Evolutionary conservation across 1,140 invertebrate genomes (phyloP).

Genomic region (Philopotamus ludificatus): DNA sequence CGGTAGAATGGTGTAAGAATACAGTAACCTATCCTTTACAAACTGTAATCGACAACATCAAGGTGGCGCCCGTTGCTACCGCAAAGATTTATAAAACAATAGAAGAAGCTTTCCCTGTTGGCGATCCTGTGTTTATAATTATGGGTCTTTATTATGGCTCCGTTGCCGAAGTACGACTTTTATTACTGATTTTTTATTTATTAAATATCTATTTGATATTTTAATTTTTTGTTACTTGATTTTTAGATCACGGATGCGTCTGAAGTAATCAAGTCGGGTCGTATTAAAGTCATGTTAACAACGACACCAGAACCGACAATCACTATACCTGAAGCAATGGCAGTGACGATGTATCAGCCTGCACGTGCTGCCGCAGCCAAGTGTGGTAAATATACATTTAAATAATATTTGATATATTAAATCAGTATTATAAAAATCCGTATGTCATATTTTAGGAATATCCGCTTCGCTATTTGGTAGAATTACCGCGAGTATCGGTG

Average conservation of each 20-base stretch:
- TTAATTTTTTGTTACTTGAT: constrained; percentile 6
- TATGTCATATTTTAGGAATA: constrained; percentile 54
- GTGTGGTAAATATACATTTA: constrained; percentile 44
- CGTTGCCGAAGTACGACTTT: constrained; percentile 64
- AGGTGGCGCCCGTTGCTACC: constrained; percentile 34
- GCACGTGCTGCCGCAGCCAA: constrained; percentile 49
- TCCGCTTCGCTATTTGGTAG: constrained; percentile 71
- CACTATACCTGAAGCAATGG: constrained; percentile 14
- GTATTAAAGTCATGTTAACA: constrained; percentile 58
- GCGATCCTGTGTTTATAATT: constrained; percentile 72
- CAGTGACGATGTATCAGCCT: constrained; percentile 43
- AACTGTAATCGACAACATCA: constrained; percentile 56
- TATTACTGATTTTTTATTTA: constrained; percentile 27
- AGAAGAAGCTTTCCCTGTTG: constrained; percentile 69
- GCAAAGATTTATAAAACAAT: constrained; percentile 56
- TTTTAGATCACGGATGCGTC: constrained; percentile 51
- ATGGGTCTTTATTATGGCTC: constrained; percentile 78
- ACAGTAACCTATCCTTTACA: constrained; percentile 68
- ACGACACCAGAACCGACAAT: constrained; percentile 52
- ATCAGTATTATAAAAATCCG: background rate
- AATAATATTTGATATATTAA: background rate
- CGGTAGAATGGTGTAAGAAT: constrained; percentile 67
- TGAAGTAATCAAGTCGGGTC: constrained; percentile 50
- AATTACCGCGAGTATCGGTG: constrained; percentile 79
- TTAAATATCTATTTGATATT: background rate